These are phyloP conservation scores for Diadophis punctatus DNA, from an alignment of 2,113 vertebrate genomes.

Conservation along the genomic window DNA sequence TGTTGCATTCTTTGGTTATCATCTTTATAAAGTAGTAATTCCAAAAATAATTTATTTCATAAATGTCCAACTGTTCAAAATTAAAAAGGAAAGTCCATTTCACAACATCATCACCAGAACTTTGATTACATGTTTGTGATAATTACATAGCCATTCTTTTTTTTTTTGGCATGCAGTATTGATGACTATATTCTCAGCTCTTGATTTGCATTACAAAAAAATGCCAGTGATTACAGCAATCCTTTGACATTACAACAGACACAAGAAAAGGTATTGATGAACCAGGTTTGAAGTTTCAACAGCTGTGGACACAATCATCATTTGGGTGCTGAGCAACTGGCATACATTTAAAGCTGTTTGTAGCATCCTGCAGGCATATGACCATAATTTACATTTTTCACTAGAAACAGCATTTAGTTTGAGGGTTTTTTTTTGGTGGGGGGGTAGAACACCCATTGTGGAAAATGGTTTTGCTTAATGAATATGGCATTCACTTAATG, in stretches of 20 bases:
- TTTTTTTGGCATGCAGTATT: neutral
- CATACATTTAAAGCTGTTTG: neutral
- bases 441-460: neutral
- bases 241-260: neutral
- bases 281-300: neutral
- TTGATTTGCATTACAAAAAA: neutral
- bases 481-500: neutral
- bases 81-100: slow-evolving; percentile 42
- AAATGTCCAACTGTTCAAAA: slow-evolving; percentile 38
- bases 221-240: neutral
- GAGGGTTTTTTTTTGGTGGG: neutral
- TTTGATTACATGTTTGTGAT: neutral
- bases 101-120: neutral
- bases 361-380: neutral
- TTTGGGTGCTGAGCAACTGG: neutral
- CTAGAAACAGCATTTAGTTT: neutral
- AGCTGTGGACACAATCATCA: neutral
- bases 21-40: slow-evolving; percentile 38
- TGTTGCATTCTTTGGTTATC: slow-evolving; percentile 18
- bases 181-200: neutral
- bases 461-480: neutral
- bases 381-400: neutral
- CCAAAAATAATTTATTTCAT: slow-evolving; percentile 32
- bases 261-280: neutral
- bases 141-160: neutral